Base-by-base conservation (phyloP, 2,888 invertebrate genomes). In the Rotaria sp. region DNA sequence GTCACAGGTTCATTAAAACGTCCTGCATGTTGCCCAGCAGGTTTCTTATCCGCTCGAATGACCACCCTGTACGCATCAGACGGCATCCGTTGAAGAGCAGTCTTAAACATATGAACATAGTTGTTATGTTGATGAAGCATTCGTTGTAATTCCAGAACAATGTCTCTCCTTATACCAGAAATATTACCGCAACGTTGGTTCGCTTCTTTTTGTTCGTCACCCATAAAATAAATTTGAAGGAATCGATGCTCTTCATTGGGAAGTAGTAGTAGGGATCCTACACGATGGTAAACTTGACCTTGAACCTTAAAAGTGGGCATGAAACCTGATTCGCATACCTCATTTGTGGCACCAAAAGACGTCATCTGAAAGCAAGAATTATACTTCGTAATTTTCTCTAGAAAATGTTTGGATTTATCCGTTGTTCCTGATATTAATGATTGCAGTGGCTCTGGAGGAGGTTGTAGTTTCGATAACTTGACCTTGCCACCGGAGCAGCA, bases 141-240 rank as follows among this genome's bases (percentile, higher is more conserved):
- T 87, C 87, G 87, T 87, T 90, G 89, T 67, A 90, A 88, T 88
- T 89, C 88, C 85, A 86, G 41, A 80, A 90, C 88, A 26, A 86
- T 89, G 0, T 88, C 87, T 84, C 88, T 88, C 85, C 89, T 88
- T 15, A 89, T 87, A 85, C 88, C 89, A 85, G 88, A 48, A 84
- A 89, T 88, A 87, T 87, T 85, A 87, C 88, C 85, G 87, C 88
- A 89, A 0, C 89, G 67, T 11, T 88, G 86, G 24, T 89, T 87
- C 67, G 85, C 88, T 85, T 89, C 87, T 13, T 13, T 87, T 5
- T 88, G 38, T 87, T 89, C 89, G 48, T 89, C 88, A 21, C 89
- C 89, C 88, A 89, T 89, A 50, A 89, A 90, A 86, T 90, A 89
- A 85, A 90, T 80, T 86, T 90, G 89, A 35, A 89, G 84, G 88